Base-by-base conservation (phyloP, 2,797 vertebrate species). In the Nasua narica region DNA sequence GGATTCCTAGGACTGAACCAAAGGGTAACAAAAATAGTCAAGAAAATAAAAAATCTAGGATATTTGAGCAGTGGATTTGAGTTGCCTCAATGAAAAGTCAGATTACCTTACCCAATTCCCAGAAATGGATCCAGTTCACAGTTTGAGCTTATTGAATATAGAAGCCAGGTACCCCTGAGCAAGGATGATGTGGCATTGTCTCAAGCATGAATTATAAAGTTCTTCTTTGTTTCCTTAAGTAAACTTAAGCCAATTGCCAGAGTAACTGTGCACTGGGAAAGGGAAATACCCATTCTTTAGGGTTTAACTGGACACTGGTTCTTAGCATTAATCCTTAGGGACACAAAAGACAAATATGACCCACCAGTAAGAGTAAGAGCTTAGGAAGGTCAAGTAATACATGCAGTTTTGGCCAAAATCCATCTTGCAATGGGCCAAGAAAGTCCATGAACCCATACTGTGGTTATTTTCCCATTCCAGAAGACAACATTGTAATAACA, bases 401-500 rank as follows among this genome's bases (percentile, higher is more conserved):
- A 58, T 43, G 25, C 23, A 56, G 7, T 82, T 92, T 91, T n/a
- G 58, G 29, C 46, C 65, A 91, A 62, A 85, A 74, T 85, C 32
- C 62, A 29, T 96, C 25, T 90, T 88, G 48, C 52, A 65, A 78
- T 70, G 48, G 43, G 46, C 50, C 50, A 81, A 76, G 43, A 76
- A 84, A 70, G 37, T 58, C 83, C 37, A 70, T 18, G 43, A 88
- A 70, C 14, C 25, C 46, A 70, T 56, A 91, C 32, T 56, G 32
- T 58, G 46, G 10, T 87, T 95, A 81, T 89, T 91, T 78, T 91
- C 77, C 35, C 40, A 62, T 81, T 95, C n/a, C 83, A 89, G 78
- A 54, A 91, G 35, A 85, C 50, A 78, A 93, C 72, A 13, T 50
- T 82, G 46, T 76, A 78, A 69, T 69, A 69, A 35, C 69, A 90